Base-by-base conservation (phyloP, 53 echinoderm and acorn worm species). In the Hippasteria phrygiana region DNA sequence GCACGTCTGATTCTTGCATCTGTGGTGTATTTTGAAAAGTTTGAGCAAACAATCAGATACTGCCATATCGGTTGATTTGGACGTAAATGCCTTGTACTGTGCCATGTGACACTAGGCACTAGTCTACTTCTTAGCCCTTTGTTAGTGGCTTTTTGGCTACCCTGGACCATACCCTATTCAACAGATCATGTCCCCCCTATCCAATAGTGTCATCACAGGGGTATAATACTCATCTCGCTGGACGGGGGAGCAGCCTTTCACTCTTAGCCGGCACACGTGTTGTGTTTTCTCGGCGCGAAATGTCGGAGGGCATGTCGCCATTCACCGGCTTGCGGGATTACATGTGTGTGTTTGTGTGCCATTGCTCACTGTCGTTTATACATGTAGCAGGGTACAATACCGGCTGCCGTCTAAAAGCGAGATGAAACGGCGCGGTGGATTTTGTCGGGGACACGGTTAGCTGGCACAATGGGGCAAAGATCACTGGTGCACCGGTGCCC, bases 301-400 rank as follows among this genome's bases (percentile, higher is more conserved):
- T 85, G 85, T 85, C 85, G 70, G 85, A 85, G 85, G 71, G 85
- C 85, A 71, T 85, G 85, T 71, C 36, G 5, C 46, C 85, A 71
- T 54, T 85, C 69, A 65, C 16, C 27, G 48, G 35, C 70, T 46
- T 20, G 48, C 70, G n/a, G 48, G 84, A 84, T 51, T 84, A 70
- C 84, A 84, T 20, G 54, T 53, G 70, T 71, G 71, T 69, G n/a
- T n/a, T n/a, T n/a, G 34, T 85, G 46, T 69, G 43, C 11, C 33
- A 75, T 75, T 75, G 75, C 50, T 70, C 42, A 12, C 39, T 32
- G 70, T 71, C 24, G 36, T n/a, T n/a, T n/a, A n/a, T n/a, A n/a
- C n/a, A n/a, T 48, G 83, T 65, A 28, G 33, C 32, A 33, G 20
- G 35, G 11, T 24, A 79, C 79, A 79, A 79, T 79, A 27, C 55